A percentile compares a stretch with the other conserved stretches of the same genome.
These are phyloP conservation scores for Squalus acanthias DNA, from an alignment of 2,797 vertebrate species.

Conservation along the genomic window DNA sequence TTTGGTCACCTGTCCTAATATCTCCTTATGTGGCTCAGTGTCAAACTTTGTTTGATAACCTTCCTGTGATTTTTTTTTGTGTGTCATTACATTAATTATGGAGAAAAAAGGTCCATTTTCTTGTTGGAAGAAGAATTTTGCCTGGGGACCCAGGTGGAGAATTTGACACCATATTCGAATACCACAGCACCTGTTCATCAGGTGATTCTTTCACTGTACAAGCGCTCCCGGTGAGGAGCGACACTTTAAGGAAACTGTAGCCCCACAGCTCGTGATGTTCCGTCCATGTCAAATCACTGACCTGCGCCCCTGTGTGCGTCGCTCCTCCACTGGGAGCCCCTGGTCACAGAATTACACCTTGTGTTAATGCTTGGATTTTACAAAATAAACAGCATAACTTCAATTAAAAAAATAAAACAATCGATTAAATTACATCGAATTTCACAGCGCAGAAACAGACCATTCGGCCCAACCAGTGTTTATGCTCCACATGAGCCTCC, in stretches of 20 bases:
- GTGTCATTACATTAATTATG: neutral
- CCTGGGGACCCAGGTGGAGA: too few relatives aligned
- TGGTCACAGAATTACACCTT: neutral
- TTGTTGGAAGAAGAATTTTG: neutral
- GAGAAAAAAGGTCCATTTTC: too few relatives aligned
- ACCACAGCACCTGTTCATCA: too few relatives aligned
- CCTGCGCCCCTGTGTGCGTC: neutral
- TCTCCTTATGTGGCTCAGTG: neutral
- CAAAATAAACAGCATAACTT: neutral
- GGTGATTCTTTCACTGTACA: too few relatives aligned
- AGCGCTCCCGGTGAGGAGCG: too few relatives aligned
- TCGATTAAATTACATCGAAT: too few relatives aligned
- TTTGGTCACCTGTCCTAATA: neutral
- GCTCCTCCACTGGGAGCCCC: neutral
- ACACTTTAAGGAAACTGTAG: too few relatives aligned
- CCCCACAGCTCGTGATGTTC: too few relatives aligned
- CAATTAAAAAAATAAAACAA: neutral
- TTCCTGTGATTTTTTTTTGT: neutral
- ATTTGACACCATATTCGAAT: too few relatives aligned
- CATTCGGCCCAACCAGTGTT: neutral
- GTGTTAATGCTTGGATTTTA: neutral
- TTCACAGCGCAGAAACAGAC: neutral
- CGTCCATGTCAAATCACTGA: too few relatives aligned
- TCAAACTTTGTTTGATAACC: neutral
- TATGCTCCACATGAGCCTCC: neutral